These are phyloP conservation scores for Cotesia chilonis DNA, from an alignment of 1,140 invertebrate species.

Conservation along the genomic window DNA sequence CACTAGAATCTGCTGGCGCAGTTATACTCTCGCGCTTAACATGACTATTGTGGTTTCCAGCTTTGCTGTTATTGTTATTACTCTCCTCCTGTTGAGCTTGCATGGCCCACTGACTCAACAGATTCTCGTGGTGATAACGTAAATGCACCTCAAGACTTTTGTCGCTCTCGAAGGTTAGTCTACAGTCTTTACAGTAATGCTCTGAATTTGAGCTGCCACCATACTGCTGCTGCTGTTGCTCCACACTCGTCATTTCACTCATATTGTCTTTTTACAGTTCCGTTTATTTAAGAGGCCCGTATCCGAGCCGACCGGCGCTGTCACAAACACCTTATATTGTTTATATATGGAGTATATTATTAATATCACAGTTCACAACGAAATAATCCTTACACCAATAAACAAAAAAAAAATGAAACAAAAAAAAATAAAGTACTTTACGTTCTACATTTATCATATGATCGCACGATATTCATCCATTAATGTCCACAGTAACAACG, in stretches of 20 bases:
- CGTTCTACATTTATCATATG: conserved; percentile 62
- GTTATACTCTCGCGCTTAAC: conserved; percentile 64
- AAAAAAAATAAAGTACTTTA: conserved; percentile 44
- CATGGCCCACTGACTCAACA: conserved; percentile 79
- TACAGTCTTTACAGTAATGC: conserved; percentile 77
- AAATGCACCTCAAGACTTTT: conserved; percentile 81
- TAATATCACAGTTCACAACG: conserved; percentile 8
- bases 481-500: conserved; percentile 40
- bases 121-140: conserved; percentile 80
- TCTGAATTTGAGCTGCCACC: conserved; percentile 59
- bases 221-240: conserved; percentile 44
- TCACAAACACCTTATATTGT: background rate
- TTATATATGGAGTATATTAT: background rate
- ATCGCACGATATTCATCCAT: conserved; percentile 38
- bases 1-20: conserved; percentile 71
- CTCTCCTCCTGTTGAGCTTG: conserved; percentile 70
- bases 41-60: conserved; percentile 60
- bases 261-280: conserved; percentile 48
- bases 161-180: conserved; percentile 75
- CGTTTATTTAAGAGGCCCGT: background rate
- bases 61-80: conserved; percentile 74
- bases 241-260: conserved; percentile 61
- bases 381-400: conserved; percentile 29
- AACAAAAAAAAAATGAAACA: conserved; percentile 45
- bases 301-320: conserved; percentile 15